phyloP scores from a whole-genome alignment of 2,797 vertebrate genomes.

The Fratercula arctica region DNA sequence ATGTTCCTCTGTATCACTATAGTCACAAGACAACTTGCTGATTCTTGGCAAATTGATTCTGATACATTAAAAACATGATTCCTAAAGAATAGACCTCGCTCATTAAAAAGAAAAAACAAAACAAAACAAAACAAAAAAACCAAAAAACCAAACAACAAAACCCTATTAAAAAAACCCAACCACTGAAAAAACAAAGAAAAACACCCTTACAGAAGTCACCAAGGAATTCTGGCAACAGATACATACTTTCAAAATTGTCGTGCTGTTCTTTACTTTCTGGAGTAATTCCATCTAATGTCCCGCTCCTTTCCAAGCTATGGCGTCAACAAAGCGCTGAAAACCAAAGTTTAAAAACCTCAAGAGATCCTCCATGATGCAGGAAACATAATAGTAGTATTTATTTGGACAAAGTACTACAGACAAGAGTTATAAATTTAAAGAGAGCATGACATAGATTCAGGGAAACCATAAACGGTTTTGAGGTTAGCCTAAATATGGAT shows the following conservation, averaged over 20 bases:
- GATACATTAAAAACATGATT: not conserved
- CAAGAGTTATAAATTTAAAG: not conserved
- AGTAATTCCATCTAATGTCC: not conserved
- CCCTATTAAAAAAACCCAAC: not conserved
- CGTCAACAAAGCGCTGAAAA: not conserved
- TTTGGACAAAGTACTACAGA: not conserved
- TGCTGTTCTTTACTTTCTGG: not conserved
- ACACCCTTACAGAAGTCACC: not conserved
- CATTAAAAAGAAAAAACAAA: not conserved
- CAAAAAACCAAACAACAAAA: too few relatives aligned
- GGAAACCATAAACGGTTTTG: not conserved
- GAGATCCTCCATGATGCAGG: not conserved
- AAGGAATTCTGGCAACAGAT: not conserved
- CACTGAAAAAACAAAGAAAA: not conserved
- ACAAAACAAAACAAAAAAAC: not conserved
- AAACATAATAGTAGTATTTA: not conserved
- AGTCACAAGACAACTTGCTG: not conserved
- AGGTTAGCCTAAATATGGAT: not conserved
- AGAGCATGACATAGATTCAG: not conserved
- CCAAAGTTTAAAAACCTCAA: not conserved
- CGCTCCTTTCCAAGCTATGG: not conserved
- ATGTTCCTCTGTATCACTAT: constrained; percentile 23
- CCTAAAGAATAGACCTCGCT: not conserved
- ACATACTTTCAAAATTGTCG: not conserved
- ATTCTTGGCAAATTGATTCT: constrained; percentile 6